A percentile compares a stretch with the other conserved stretches of the same genome.
phyloP scores from a whole-genome alignment of 2,888 invertebrate genomes.

The Pyrrhia umbra region DNA sequence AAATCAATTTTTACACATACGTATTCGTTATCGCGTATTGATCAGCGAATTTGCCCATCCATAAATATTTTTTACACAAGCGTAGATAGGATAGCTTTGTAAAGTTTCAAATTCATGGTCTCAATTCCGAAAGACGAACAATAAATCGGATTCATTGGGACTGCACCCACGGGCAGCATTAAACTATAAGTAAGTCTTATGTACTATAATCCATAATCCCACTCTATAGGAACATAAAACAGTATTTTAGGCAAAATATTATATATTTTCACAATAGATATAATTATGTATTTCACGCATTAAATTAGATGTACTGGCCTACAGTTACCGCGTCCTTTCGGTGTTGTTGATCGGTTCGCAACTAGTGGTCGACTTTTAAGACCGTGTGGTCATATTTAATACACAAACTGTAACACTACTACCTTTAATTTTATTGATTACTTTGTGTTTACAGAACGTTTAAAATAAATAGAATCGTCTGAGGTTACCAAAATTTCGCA shows the following conservation, averaged over 20 bases:
- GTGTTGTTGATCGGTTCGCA: constrained; percentile 36
- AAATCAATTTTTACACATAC: constrained; percentile 57
- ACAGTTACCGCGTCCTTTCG: constrained; percentile 45
- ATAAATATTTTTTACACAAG: constrained; percentile 81
- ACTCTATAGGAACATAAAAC: constrained; percentile 58
- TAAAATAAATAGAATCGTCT: background rate
- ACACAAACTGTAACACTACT: constrained; percentile 15
- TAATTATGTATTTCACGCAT: constrained; percentile 41
- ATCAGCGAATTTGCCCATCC: constrained; percentile 71
- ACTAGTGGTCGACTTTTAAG: constrained; percentile 11
- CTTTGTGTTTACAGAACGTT: background rate
- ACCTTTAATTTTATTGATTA: constrained; percentile 15
- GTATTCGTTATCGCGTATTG: constrained; percentile 57
- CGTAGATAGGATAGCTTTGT: constrained; percentile 85
- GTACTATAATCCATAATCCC: constrained; percentile 35
- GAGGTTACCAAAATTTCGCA: too few relatives aligned
- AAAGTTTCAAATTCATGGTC: constrained; percentile 75
- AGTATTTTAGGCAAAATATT: constrained; percentile 72
- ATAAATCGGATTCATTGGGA: constrained; percentile 63
- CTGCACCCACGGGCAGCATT: constrained; percentile 56
- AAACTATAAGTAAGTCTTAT: constrained; percentile 55
- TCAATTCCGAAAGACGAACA: constrained; percentile 60
- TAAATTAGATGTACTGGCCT: constrained; percentile 58
- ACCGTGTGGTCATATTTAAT: constrained; percentile 30
- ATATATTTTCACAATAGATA: constrained; percentile 71